These are phyloP conservation scores for Alexandromys fortis DNA, from an alignment of 2,113 vertebrate genomes.

Conservation along the genomic window DNA sequence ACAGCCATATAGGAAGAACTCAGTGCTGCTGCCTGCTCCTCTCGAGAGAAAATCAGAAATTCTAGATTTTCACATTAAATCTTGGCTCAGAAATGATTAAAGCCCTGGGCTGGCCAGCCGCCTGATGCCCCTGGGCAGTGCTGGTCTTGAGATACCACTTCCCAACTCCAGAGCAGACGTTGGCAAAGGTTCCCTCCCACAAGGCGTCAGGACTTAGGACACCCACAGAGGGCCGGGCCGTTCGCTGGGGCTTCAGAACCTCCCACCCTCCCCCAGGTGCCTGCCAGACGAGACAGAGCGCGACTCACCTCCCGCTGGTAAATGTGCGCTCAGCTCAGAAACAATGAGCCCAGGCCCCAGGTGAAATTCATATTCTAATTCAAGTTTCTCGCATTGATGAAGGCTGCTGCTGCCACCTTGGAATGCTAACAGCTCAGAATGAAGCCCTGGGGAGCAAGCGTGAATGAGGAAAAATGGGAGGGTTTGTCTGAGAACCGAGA, in stretches of 20 bases:
- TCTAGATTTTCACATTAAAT: background rate
- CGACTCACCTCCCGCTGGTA: background rate
- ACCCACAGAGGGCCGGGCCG: background rate
- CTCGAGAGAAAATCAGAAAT: background rate
- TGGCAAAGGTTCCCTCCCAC: background rate
- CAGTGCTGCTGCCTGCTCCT: background rate
- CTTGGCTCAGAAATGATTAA: background rate
- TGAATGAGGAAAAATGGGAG: background rate
- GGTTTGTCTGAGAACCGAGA: background rate
- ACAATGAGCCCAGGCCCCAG: background rate
- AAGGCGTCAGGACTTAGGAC: accelerated
- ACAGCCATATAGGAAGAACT: background rate
- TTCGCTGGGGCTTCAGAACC: background rate
- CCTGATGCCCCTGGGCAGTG: background rate
- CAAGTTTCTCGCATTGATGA: background rate
- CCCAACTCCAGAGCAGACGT: accelerated
- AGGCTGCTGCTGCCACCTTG: background rate
- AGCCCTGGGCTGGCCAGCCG: background rate
- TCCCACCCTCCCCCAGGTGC: background rate
- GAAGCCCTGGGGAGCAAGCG: conserved; percentile 29
- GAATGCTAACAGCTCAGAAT: conserved; percentile 32
- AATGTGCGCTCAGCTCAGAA: background rate
- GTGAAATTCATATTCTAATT: conserved; percentile 44
- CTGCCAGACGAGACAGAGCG: background rate
- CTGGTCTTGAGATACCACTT: background rate